Base-by-base conservation (phyloP, 2,888 invertebrate species). In the Spicauda simplicius region DNA sequence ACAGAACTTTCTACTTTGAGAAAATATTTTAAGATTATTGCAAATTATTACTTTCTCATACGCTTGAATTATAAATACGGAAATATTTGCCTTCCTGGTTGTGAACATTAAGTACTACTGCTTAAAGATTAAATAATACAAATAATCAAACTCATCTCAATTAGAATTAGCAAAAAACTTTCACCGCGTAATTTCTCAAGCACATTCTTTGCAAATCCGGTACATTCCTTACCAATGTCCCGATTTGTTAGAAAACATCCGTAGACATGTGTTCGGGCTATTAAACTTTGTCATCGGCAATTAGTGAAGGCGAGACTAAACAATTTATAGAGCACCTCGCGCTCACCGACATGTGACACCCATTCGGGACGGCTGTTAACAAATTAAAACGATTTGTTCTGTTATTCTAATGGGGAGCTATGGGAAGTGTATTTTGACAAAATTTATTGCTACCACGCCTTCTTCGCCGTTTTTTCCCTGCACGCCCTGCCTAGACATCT, bases 351-450 rank as follows among this genome's bases (percentile, higher is more conserved):
- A 92, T 91, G 84, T 92, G 92, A 90, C 90, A 90, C 83, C 85
- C 86, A 91, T 92, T 90, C 84, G 82, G 79, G 79, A 86, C 87
- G 91, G 85, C 85, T 89, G 91, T 92, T 92, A 92, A 92, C 92
- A 92, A 93, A 93, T 93, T 91, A 90, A 70, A 86, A 84, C 89
- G 86, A 91, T 92, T 90, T 88, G 90, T 91, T 88, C 91, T 93
- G 91, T 93, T 92, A 91, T 91, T 91, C 89, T 92, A 92, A 91
- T 90, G 86, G 89, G 85, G 88, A 81, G 60, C 78, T 85, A 88
- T 89, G 90, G 91, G 91, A 91, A 90, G 90, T 91, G 90, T 93
- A 93, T 92, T 93, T 93, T 93, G 93, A 93, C 91, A 84, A 91
- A 90, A 93, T 93, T 93, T 93, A 93, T 93, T 88, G 82, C 86